Percentiles rank a stretch among this genome's conserved stretches.
Evolutionary conservation across 2,797 vertebrate genomes (phyloP).

Genomic region (Sardinella longiceps): DNA sequence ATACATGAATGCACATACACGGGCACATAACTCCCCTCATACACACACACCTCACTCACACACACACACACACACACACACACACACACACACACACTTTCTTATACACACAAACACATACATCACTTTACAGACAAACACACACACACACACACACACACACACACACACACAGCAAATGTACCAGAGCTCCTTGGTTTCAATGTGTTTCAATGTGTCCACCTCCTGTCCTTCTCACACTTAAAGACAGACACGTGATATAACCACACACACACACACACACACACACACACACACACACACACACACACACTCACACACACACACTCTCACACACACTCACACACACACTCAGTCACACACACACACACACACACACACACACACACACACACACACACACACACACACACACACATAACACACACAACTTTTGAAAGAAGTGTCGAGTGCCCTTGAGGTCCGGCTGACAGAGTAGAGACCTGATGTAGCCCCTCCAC

Average conservation of each 20-base stretch:
- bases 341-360: too few species aligned
- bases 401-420: too few species aligned
- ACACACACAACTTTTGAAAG: neutral
- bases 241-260: neutral
- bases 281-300: conserved; percentile 2
- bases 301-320: neutral
- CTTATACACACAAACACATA: conserved; percentile 26
- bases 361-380: neutral
- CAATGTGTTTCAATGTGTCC: neutral
- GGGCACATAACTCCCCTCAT: neutral
- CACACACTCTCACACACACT: neutral
- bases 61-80: conserved; percentile 25
- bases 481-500: neutral
- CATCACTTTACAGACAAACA: conserved; percentile 9
- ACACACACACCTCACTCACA: conserved; percentile 28
- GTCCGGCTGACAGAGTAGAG: neutral
- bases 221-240: neutral
- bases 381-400: neutral
- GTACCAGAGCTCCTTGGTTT: too few species aligned
- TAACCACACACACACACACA: neutral
- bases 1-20: neutral
- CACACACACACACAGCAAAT: neutral
- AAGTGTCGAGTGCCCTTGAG: neutral
- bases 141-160: conserved; percentile 12
- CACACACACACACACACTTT: conserved; percentile 35